phyloP scores from a whole-genome alignment of 1,140 invertebrate species.

The Zaprionus ghesquierei region DNA sequence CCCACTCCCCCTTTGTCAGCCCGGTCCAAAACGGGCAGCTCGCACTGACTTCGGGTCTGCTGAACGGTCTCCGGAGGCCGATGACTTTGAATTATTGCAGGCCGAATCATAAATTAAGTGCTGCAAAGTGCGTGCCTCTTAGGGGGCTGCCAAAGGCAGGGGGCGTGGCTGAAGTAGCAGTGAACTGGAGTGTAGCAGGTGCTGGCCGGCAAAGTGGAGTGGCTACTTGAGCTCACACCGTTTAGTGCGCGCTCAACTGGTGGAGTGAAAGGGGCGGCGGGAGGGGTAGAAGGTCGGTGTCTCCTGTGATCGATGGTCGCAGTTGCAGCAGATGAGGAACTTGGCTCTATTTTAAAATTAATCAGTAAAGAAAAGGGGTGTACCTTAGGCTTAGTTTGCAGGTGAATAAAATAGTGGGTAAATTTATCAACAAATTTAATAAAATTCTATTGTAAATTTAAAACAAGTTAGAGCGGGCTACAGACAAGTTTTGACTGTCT shows the following conservation, averaged over 20 bases:
- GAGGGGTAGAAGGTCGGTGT: too few species aligned
- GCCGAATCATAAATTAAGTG: constrained; percentile 77
- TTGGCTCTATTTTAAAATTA: neutral
- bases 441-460: too few species aligned
- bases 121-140: constrained; percentile 42
- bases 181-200: neutral
- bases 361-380: neutral
- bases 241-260: neutral
- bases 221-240: constrained; percentile 4
- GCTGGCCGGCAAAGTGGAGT: neutral
- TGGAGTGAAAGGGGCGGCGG: too few species aligned
- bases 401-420: too few species aligned
- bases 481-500: too few species aligned
- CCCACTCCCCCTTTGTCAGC: neutral
- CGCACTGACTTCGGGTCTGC: constrained; percentile 47
- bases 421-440: neutral
- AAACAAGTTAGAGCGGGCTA: too few species aligned
- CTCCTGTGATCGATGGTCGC: neutral
- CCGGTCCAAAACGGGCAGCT: neutral
- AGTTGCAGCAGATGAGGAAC: neutral
- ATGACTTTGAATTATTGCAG: constrained; percentile 80
- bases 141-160: neutral
- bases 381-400: too few species aligned
- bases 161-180: neutral
- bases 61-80: constrained; percentile 74